Conservation (phyloP, 2,113 vertebrate species). For the Spermophilus dauricus region DNA sequence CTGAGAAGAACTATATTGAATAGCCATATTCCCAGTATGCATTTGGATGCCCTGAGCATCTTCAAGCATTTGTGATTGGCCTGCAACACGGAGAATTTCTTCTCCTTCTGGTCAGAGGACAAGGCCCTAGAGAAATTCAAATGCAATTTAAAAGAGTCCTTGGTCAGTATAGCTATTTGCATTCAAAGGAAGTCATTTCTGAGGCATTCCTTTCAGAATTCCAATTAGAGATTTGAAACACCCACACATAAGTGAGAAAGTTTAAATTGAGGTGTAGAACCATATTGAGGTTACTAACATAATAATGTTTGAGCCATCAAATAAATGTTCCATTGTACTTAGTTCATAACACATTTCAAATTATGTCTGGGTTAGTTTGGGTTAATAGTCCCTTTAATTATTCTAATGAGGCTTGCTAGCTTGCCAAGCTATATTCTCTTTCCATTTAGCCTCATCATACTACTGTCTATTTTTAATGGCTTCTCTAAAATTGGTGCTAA, state of each 20-base stretch:
- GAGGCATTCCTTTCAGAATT: conserved; percentile 72
- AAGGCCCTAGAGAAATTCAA: conserved; percentile 46
- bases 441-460: conserved; percentile 50
- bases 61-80: background rate
- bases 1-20: background rate
- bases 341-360: conserved; percentile 66
- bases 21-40: background rate
- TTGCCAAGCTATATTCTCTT: conserved; percentile 62
- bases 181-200: conserved; percentile 69
- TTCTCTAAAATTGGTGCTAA: conserved; percentile 51
- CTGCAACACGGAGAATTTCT: background rate
- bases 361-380: conserved; percentile 71
- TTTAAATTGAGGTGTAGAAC: conserved; percentile 63
- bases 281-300: conserved; percentile 68
- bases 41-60: background rate
- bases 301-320: conserved; percentile 66
- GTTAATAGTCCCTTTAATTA: conserved; percentile 81
- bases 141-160: conserved; percentile 55
- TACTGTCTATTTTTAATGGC: conserved; percentile 61
- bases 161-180: conserved; percentile 65
- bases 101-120: conserved; percentile 57
- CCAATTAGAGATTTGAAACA: conserved; percentile 70
- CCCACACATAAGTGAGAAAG: conserved; percentile 18
- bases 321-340: conserved; percentile 69
- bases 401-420: conserved; percentile 69